These are phyloP conservation scores for Ips nitidus DNA, from an alignment of 1,140 invertebrate genomes.

Conservation along the genomic window DNA sequence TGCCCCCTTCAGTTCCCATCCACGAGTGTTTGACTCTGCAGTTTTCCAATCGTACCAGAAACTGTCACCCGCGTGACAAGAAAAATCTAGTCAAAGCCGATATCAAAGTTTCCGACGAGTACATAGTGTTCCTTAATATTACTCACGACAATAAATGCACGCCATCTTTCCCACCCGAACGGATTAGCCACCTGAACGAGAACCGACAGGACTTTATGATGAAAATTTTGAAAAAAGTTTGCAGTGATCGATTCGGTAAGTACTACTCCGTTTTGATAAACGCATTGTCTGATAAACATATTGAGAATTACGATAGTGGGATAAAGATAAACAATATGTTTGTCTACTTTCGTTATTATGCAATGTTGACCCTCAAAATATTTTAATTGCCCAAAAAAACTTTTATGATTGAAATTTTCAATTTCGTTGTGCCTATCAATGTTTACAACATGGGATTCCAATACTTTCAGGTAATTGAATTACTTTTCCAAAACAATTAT, in stretches of 20 bases:
- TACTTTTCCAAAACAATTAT: no score
- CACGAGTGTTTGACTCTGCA: conserved; percentile 11
- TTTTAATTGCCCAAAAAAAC: no score
- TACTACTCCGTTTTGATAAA: background rate
- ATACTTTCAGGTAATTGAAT: no score
- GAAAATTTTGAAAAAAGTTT: conserved; percentile 26
- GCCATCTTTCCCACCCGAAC: conserved; percentile 41
- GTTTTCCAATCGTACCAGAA: conserved; percentile 17
- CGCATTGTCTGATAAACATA: no score
- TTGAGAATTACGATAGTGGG: no score
- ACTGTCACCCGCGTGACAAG: conserved; percentile 14
- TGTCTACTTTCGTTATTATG: no score
- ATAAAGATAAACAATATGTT: no score
- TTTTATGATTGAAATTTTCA: no score
- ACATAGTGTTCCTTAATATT: conserved; percentile 47
- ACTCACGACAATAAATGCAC: conserved; percentile 41
- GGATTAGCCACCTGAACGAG: conserved; percentile 26
- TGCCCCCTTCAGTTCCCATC: conserved; percentile 7
- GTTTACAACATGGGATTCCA: no score
- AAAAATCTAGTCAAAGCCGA: conserved; percentile 45
- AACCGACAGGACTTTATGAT: conserved; percentile 19
- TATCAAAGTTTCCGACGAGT: conserved; percentile 44
- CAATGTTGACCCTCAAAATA: no score
- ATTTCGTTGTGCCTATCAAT: no score
- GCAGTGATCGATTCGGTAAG: conserved; percentile 29